Evolutionary conservation across 2,888 invertebrate genomes (phyloP).

Genomic region (Melipona beecheii): DNA sequence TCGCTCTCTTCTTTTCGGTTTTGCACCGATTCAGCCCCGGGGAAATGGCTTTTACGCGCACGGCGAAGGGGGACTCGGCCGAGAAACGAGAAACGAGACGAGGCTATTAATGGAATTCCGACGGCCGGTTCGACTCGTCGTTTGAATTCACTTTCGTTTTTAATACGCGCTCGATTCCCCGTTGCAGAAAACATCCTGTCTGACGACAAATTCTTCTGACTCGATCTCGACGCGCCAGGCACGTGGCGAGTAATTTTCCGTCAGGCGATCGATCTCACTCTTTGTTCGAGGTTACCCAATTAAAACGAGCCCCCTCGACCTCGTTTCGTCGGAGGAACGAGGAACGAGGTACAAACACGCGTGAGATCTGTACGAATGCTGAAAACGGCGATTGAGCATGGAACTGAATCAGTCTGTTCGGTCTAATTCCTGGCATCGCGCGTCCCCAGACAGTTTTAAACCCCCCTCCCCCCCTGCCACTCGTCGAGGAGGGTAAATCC

Average conservation of each 20-base stretch:
- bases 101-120: constrained; percentile 45
- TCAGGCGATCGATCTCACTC: constrained; percentile 62
- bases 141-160: constrained; percentile 38
- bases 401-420: no score
- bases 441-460: constrained; percentile 27
- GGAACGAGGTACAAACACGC: no score
- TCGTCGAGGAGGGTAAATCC: constrained; percentile 5
- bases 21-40: constrained; percentile 10
- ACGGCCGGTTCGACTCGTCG: constrained; percentile 26
- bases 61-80: neutral
- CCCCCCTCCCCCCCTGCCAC: neutral
- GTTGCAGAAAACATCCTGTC: neutral
- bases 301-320: no score
- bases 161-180: constrained; percentile 1
- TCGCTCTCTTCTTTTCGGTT: constrained; percentile 56
- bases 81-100: constrained; percentile 18
- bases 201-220: constrained; percentile 4
- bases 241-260: constrained; percentile 34
- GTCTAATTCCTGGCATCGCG: no score
- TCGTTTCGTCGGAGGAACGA: no score
- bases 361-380: no score
- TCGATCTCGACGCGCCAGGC: neutral
- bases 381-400: no score
- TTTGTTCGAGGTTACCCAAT: neutral
- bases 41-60: constrained; percentile 25